Base-by-base conservation (phyloP, 2,888 invertebrate species). In the Acrobasis repandana region DNA sequence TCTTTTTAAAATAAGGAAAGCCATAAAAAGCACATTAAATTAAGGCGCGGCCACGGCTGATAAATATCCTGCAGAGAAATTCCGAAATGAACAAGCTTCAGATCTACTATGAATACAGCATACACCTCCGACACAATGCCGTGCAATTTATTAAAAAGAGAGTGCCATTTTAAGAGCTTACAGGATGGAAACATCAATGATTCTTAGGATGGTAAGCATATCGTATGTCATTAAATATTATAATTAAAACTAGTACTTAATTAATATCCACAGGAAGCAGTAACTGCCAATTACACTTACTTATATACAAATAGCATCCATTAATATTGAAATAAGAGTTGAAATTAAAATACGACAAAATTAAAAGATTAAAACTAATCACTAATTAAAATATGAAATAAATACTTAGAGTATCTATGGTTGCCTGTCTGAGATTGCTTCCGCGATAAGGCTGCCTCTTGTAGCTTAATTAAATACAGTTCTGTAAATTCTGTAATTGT, bases 21-120 rank as follows among this genome's bases (percentile, higher is more conserved):
- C 52, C 66, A 80, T 75, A 84, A 86, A 86, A 86, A 86, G 80
- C 77, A 77, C 80, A 86, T 86, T 86, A 83, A 66, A 75, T 71
- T 69, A 73, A 75, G 73, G 70, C 69, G 72, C 75, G 75, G 66
- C 71, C 71, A 75, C 69, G 67, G 71, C 69, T 79, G 76, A 82
- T 79, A 80, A 82, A 80, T 79, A 80, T 76, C 76, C 71, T 62
- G 67, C 64, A 64, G 60, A 63, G 61, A 58, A 56, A 56, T 61
- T 61, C 62, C 63, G 57, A 65, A 68, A 68, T 66, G 68, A 57
- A 38, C 36, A 59, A 11, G 28, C 38, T 50, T 34, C 34, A 50
- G 18, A 20, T 49, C 15, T 36, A 34, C 18, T 56, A 56, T 14
- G 3, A 56, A 11, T 56, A 56, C 34, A 34, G n/a, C 51, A 43